Conservation (phyloP, 1,140 invertebrate genomes). For the Polyergus mexicanus region DNA sequence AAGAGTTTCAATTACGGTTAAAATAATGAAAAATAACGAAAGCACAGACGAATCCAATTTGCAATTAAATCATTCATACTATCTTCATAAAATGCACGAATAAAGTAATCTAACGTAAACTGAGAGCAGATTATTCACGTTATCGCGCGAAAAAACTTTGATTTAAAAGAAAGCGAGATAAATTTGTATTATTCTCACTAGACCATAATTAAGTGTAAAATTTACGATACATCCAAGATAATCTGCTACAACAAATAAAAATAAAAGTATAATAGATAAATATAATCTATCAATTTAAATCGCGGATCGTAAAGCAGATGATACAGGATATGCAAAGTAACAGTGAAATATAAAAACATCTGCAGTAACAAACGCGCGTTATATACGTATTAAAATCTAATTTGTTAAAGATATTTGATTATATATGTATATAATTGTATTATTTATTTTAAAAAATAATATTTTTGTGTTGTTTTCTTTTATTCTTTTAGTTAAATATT, state of each 20-base stretch:
- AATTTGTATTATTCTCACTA: conserved; percentile 49
- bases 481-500: not conserved
- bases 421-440: no score
- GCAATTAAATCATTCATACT: conserved; percentile 56
- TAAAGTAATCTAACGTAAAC: conserved; percentile 52
- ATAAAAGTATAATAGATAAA: not conserved
- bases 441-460: no score
- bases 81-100: conserved; percentile 49
- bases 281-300: conserved; percentile 20
- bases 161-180: conserved; percentile 35
- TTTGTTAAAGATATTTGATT: not conserved
- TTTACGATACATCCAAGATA: conserved; percentile 36
- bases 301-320: conserved; percentile 2
- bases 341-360: not conserved
- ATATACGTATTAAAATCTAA: not conserved
- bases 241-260: not conserved
- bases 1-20: conserved; percentile 42
- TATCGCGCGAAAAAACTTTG: conserved; percentile 24
- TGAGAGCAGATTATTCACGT: conserved; percentile 40
- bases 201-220: conserved; percentile 54
- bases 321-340: not conserved
- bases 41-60: conserved; percentile 31
- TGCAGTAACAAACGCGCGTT: not conserved
- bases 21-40: conserved; percentile 57
- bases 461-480: no score